Evolutionary conservation across 2,113 vertebrate genomes (phyloP).

Genomic region (Tetrax tetrax): DNA sequence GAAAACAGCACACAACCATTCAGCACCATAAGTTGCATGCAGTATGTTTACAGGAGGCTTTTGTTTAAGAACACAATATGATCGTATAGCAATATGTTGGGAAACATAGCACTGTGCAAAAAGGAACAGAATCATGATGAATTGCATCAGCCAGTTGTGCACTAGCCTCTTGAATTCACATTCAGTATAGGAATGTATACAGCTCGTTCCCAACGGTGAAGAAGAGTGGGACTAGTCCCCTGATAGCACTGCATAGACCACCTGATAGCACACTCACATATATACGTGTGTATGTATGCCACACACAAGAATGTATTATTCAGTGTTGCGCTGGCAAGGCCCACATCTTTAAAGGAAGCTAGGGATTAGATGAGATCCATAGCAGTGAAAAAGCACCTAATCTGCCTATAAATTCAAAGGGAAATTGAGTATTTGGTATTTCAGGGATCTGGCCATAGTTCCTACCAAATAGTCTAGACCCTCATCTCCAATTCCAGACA

Average conservation of each 20-base stretch:
- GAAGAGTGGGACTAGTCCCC: not conserved
- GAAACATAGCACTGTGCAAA: not conserved
- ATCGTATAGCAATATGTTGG: not conserved
- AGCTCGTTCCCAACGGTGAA: not conserved
- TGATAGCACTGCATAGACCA: not conserved
- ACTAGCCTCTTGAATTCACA: not conserved
- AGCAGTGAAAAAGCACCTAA: not conserved
- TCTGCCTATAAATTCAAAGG: not conserved
- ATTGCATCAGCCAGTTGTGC: not conserved
- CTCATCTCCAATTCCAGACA: not conserved
- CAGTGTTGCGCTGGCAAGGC: not conserved
- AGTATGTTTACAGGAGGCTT: not conserved
- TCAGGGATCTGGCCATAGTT: not conserved
- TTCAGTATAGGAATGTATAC: not conserved
- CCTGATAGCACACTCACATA: not conserved
- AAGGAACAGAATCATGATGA: not conserved
- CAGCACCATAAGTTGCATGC: not conserved
- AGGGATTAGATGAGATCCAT: not conserved
- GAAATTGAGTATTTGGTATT: not conserved
- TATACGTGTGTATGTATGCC: rapidly evolving
- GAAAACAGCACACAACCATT: not conserved
- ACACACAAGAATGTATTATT: not conserved
- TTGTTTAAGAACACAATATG: not conserved
- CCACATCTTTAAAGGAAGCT: not conserved
- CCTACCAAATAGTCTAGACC: not conserved